phyloP scores from a whole-genome alignment of 1,140 invertebrate species.

The Parapsyche elsis region DNA sequence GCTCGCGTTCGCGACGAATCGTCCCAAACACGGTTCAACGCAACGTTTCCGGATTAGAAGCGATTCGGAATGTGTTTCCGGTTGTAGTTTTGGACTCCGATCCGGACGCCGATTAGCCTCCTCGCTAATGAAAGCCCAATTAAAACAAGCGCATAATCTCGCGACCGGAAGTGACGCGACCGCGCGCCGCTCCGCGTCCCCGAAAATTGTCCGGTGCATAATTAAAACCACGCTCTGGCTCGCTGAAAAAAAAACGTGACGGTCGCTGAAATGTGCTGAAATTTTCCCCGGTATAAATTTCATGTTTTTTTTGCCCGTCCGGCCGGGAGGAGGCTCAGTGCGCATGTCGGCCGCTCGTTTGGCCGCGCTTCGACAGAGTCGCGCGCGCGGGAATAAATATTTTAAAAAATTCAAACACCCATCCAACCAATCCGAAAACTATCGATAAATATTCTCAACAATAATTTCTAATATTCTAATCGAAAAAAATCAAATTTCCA shows the following conservation, averaged over 20 bases:
- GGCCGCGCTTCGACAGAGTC: neutral
- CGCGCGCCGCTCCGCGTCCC: neutral
- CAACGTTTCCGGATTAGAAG: neutral
- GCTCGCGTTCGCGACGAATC: neutral
- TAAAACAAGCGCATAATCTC: neutral
- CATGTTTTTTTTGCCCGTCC: slow-evolving; percentile 61
- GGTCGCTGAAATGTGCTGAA: slow-evolving; percentile 1
- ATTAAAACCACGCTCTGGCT: no score
- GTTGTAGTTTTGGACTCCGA: neutral
- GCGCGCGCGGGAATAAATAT: no score
- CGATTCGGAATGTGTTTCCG: neutral
- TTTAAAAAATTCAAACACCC: neutral
- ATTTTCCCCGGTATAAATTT: slow-evolving; percentile 68
- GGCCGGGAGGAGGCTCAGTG: slow-evolving; percentile 22
- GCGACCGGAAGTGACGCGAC: neutral
- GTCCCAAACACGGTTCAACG: neutral
- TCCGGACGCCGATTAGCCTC: slow-evolving; percentile 41
- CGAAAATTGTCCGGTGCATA: no score
- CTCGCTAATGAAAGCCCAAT: slow-evolving; percentile 10
- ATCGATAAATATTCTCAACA: neutral
- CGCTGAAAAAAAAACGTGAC: neutral
- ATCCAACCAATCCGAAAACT: neutral
- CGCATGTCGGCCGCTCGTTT: slow-evolving; percentile 39
- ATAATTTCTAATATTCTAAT: no score
- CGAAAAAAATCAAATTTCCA: neutral